Evolutionary conservation across 2,888 invertebrate genomes (phyloP), one percentile per base, ranked within the genome.

Genomic region (Aspidiotus destructor): DNA sequence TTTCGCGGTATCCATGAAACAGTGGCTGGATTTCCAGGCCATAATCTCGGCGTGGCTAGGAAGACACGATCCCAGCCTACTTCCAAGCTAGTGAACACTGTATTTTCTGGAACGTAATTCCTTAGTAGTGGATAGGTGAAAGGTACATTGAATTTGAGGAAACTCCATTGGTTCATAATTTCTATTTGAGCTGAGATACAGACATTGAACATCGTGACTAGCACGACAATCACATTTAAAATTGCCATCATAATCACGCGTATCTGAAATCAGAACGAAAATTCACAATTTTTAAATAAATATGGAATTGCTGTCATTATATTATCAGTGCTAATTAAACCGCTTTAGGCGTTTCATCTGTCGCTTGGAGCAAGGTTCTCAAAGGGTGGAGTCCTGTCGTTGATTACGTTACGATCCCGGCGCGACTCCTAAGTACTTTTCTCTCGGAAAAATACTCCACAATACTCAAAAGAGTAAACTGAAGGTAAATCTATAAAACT

Each of bases 1-100:
- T 82, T 81, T 61, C 87, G 80, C 0, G 88, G 83, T 8, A 91
- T 82, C 77, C 82, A 84, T 13, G 83, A 85, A 8, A 92, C 74
- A 0, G 90, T 88, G 0, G 89, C 86, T 0, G 91, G 85, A 0
- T 90, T 86, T 7, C 91, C 91, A 0, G 84, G 81, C 69, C 88
- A 81, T 41, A 90, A 77, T 69, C 91, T 80, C 0, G 91, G 91
- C 11, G 85, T 84, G 0, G 88, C 84, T n/a, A 92, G 71, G 75
- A 89, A 90, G 41, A 91, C 79, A 71, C 86, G 80, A 74, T 89
- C 85, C 78, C 83, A 82, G 2, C 83, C 83, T 42, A 89, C 79
- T 74, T 88, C 89, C 70, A 91, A 75, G 1, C 91, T 90, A 0
- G 90, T 89, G 52, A 87, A 84, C 7, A 89, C 84, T 0, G 86